Evolutionary conservation across 1,140 invertebrate genomes (phyloP), one percentile per base, ranked within the genome.

Genomic region (Parapsyche elsis): DNA sequence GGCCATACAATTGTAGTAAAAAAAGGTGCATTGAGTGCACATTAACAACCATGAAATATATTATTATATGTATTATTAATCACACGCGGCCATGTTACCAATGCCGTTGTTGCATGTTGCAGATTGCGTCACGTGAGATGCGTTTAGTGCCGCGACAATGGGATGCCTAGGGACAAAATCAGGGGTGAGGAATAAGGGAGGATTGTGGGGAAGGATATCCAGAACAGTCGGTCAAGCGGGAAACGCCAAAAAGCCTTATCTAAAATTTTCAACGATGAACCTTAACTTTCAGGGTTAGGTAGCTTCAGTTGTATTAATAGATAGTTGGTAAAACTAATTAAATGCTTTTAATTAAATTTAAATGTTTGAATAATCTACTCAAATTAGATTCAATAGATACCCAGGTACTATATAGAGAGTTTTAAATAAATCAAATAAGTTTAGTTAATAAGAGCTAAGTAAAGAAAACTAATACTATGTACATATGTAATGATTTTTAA

Each of bases 1-100:
- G n/a, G n/a, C n/a, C n/a, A n/a, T n/a, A n/a, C n/a, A n/a, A n/a
- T n/a, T n/a, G n/a, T n/a, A n/a, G n/a, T n/a, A n/a, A n/a, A n/a
- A 19, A 61, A 61, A 61, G 23, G 71, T 19, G 4, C 23, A 30
- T 76, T 45, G 79, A 77, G 74, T 73, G 45, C 5, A 23, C 44
- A 44, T 79, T 73, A 80, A 79, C 61, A 80, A 75, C 79, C 81
- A 64, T 83, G 70, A 83, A 83, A 83, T 83, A 75, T 79, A 81
- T 79, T 79, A 83, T 81, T 83, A 81, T 7, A 7, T 38, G 30
- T 80, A 83, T 83, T 80, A 81, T 83, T 79, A 83, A 83, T 83
- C 71, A 71, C 38, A 26, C 16, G 75, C 64, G 67, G 19, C 61
- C 19, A 45, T 16, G 30, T 61, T 78, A 38, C 59, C 5, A 30